Conservation (phyloP, 23 tunicate genomes). For the Styela plicata region DNA sequence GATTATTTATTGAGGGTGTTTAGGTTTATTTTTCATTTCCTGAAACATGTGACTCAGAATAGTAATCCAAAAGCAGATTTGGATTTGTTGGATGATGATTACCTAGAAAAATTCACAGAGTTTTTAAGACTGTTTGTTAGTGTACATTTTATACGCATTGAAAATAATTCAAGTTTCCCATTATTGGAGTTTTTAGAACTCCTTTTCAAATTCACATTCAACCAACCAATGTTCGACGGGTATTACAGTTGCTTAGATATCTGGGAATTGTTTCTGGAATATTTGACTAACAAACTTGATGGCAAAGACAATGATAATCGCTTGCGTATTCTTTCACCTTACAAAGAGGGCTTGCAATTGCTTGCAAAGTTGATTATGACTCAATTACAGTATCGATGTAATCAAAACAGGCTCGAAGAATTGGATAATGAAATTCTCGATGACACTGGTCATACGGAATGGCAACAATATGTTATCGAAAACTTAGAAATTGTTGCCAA, state of each 20-base stretch:
- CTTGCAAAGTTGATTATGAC: constrained; percentile 51
- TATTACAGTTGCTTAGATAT: constrained; percentile 80
- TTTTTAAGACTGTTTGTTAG: constrained; percentile 75
- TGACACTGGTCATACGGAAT: constrained; percentile 91
- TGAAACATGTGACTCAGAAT: constrained; percentile 68
- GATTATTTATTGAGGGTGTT: constrained; percentile 73
- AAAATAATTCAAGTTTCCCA: constrained; percentile 66
- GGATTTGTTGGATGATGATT: constrained; percentile 57
- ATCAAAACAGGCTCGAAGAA: constrained; percentile 42
- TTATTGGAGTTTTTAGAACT: constrained; percentile 64
- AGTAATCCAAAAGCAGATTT: constrained; percentile 37
- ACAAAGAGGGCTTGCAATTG: constrained; percentile 65
- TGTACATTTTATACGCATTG: constrained; percentile 76
- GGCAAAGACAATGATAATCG: constrained; percentile 5
- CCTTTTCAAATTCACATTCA: constrained; percentile 75
- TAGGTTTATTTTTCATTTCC: constrained; percentile 67
- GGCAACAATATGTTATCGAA: constrained; percentile 75
- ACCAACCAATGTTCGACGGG: constrained; percentile 81
- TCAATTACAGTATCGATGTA: constrained; percentile 62
- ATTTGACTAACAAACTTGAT: constrained; percentile 46
- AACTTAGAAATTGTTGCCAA: constrained; percentile 83
- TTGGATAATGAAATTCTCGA: constrained; percentile 51
- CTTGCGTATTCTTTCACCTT: constrained; percentile 23
- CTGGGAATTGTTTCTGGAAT: constrained; percentile 87
- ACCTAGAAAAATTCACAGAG: constrained; percentile 73